These are phyloP conservation scores for Cyanoramphus novaezelandiae DNA, from an alignment of 2,113 vertebrate genomes.

Conservation along the genomic window DNA sequence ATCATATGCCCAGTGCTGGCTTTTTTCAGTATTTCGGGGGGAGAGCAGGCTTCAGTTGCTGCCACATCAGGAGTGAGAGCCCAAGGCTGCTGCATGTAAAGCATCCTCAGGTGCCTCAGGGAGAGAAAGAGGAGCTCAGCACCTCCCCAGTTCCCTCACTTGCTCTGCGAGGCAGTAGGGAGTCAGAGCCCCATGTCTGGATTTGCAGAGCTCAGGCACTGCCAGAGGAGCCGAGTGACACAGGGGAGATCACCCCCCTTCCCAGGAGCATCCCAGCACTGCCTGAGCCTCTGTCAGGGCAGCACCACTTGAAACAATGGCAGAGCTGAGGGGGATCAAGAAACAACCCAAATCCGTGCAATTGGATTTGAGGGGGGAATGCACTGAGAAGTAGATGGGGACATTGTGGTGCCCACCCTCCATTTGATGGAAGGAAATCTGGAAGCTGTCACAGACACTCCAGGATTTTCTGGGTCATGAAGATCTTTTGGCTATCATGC, in stretches of 20 bases:
- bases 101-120: not conserved
- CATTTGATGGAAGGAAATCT: not conserved
- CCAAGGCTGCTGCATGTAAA: fast-evolving
- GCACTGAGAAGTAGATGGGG: not conserved
- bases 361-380: fast-evolving
- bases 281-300: not conserved
- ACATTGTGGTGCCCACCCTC: not conserved
- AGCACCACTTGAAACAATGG: not conserved
- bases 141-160: not conserved
- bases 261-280: not conserved
- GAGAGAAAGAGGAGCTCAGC: not conserved
- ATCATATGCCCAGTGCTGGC: fast-evolving
- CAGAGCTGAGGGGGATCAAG: not conserved
- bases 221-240: not conserved
- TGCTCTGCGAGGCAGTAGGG: not conserved
- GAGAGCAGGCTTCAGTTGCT: not conserved
- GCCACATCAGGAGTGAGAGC: not conserved
- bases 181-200: not conserved
- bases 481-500: not conserved
- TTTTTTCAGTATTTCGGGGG: not conserved
- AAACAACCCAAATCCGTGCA: not conserved
- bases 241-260: not conserved
- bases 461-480: not conserved
- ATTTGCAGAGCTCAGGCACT: not conserved
- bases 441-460: not conserved